Evolutionary conservation across 2,797 vertebrate species (phyloP).

Genomic region (Spheniscus humboldti): DNA sequence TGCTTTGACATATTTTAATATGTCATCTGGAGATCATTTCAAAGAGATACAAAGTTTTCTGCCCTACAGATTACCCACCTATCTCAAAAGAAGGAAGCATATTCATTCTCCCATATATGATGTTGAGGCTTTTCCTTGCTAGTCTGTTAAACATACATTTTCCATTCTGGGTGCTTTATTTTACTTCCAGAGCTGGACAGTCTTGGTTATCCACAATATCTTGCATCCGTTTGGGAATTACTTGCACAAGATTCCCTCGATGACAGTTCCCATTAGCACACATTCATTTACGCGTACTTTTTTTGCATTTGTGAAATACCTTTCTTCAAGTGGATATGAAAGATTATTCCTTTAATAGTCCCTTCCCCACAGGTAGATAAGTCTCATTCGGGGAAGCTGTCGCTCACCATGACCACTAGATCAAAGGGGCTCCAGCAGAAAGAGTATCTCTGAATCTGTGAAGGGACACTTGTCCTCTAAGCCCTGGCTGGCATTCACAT

Average conservation of each 20-base stretch:
- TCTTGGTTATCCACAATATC: background rate
- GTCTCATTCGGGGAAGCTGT: conserved; percentile 8
- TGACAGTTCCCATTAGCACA: conserved; percentile 63
- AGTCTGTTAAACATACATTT: background rate
- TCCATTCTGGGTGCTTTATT: background rate
- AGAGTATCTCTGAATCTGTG: conserved; percentile 1
- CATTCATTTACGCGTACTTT: conserved; percentile 37
- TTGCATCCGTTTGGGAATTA: conserved; percentile 21
- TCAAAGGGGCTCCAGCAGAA: conserved; percentile 50
- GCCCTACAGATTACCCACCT: background rate
- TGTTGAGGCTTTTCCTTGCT: background rate
- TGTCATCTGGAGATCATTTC: background rate
- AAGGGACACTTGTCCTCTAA: conserved; percentile 6
- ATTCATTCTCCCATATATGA: background rate
- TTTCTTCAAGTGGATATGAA: conserved; percentile 52
- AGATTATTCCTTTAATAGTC: conserved; percentile 27
- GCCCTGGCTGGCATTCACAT: background rate
- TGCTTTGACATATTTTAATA: background rate
- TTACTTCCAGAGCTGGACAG: background rate
- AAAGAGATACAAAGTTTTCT: background rate
- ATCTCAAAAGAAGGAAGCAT: background rate
- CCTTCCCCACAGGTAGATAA: conserved; percentile 21
- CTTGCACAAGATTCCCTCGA: background rate
- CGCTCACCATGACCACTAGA: conserved; percentile 26
- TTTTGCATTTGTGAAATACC: conserved; percentile 58